Percentiles rank a stretch among this genome's conserved stretches.
These are phyloP conservation scores for Alosa alosa DNA, from an alignment of 2,113 vertebrate species.

Conservation along the genomic window DNA sequence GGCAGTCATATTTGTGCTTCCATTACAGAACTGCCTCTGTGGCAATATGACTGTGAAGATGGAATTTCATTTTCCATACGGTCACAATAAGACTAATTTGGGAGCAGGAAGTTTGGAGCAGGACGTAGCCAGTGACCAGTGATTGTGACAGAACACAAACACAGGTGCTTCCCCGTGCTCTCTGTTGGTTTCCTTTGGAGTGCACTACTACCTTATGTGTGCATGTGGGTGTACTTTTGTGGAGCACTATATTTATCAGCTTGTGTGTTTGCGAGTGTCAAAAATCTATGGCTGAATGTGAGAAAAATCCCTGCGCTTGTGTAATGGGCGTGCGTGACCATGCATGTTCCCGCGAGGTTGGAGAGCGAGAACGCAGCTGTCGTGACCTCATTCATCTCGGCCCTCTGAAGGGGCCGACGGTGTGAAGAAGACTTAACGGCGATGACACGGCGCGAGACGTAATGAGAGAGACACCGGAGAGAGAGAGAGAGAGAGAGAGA, in stretches of 20 bases:
- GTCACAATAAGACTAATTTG: constrained; percentile 36
- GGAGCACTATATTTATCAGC: background rate
- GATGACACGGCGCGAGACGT: background rate
- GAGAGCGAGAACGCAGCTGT: background rate
- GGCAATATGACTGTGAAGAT: constrained; percentile 20
- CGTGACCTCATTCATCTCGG: background rate
- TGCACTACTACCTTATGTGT: background rate
- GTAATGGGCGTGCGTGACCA: background rate
- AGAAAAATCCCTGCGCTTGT: background rate
- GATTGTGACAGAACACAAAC: constrained; percentile 65
- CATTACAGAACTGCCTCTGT: constrained; percentile 14
- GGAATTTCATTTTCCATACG: constrained; percentile 47
- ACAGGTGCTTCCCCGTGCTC: constrained; percentile 70
- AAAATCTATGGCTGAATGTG: background rate
- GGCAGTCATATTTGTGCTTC: background rate
- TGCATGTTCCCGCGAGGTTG: background rate
- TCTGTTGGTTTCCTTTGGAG: constrained; percentile 55
- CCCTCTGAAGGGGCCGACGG: background rate
- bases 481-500: too few relatives aligned
- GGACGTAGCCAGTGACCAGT: constrained; percentile 58
- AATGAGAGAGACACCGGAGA: background rate
- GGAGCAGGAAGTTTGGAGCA: constrained; percentile 50
- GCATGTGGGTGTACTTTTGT: constrained; percentile 27
- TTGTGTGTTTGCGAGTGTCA: background rate
- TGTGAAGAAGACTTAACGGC: background rate